A percentile compares a stretch with the other conserved stretches of the same genome.
Evolutionary conservation across 2,113 vertebrate genomes (phyloP).

Genomic region (Empidonax traillii): DNA sequence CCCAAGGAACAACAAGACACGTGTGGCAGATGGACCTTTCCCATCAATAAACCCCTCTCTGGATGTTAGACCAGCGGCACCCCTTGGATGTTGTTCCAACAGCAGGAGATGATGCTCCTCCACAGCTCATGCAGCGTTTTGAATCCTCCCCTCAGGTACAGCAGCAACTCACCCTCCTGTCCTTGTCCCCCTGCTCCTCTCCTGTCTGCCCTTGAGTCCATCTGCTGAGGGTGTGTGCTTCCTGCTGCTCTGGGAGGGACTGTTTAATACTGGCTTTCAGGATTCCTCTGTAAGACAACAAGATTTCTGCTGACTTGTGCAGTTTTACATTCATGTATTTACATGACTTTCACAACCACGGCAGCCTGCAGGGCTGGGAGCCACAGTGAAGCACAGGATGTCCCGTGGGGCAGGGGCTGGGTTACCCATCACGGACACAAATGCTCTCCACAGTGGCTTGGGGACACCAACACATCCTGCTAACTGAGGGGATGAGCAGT

Average conservation of each 20-base stretch:
- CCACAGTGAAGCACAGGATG: background rate
- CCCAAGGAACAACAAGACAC: fast-evolving
- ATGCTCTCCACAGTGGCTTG: background rate
- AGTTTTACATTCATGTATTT: background rate
- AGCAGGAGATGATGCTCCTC: background rate
- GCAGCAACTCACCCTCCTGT: background rate
- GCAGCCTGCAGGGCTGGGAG: background rate
- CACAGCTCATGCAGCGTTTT: fast-evolving
- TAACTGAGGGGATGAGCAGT: background rate
- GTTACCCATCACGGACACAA: background rate
- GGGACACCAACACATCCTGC: background rate
- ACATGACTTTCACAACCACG: background rate
- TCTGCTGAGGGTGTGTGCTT: background rate
- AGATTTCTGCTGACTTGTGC: background rate
- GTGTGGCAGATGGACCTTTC: background rate
- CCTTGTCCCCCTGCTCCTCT: background rate
- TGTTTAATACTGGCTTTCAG: fast-evolving
- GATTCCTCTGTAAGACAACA: background rate
- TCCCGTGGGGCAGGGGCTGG: background rate
- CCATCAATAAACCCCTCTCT: background rate
- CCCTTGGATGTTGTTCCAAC: background rate
- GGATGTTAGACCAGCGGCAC: background rate
- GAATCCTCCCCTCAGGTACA: background rate
- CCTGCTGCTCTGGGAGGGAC: background rate
- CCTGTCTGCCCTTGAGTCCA: fast-evolving